Evolutionary conservation across 2,888 invertebrate genomes (phyloP), one percentile per base, ranked within the genome.

Genomic region (Scaptomyza reducta): DNA sequence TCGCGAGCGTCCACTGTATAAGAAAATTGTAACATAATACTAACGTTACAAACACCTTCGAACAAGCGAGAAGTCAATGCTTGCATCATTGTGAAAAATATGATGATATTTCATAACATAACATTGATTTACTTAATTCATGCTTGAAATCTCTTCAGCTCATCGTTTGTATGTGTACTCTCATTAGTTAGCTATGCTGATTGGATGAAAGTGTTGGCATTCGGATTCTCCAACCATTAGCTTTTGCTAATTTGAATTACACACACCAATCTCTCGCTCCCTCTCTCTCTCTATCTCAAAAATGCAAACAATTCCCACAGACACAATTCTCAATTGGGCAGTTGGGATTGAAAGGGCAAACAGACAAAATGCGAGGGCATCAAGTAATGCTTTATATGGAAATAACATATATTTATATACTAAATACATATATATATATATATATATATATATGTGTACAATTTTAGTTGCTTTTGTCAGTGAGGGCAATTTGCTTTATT

Each of bases 401-500:
- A 7, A 44, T 35, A 64, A 31, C 25, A 63, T 44, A 46, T 76
- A 42, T 67, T 57, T 40, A n/a, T 38, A n/a, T n/a, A n/a, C n/a
- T n/a, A n/a, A n/a, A n/a, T n/a, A n/a, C n/a, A 7, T 14, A 35
- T 35, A 6, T 6, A n/a, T 6, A 13, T 11, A 13, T 13, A 13
- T 31, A 33, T 45, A 14, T 49, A 16, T 41, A 33, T 2, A n/a
- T 35, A 2, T 27, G n/a, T 3, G 22, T n/a, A n/a, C 11, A 5
- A 1, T 40, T 56, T 56, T 45, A 50, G 47, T 18, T 33, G 57
- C 10, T 53, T 51, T 27, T 46, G 45, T 18, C 55, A 59, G 27
- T 54, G 67, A 68, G 77, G 64, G 77, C 79, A 84, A 84, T 74
- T 87, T 79, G 88, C 83, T 82, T 82, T 84, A 87, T 87, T 87